Base-by-base conservation (phyloP, 1,140 invertebrate species). In the Apis laboriosa region DNA sequence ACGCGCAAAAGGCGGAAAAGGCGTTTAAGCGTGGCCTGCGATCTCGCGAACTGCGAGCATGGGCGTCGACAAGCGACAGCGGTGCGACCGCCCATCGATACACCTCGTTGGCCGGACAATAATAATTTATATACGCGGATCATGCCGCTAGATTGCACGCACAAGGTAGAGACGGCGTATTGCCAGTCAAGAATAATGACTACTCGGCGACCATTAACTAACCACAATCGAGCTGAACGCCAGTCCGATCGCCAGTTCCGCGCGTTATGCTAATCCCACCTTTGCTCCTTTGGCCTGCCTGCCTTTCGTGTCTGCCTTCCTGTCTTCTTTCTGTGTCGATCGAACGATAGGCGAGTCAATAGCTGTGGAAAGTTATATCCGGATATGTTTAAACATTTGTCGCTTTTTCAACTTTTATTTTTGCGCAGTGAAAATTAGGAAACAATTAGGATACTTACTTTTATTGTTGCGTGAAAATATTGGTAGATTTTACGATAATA, bases 71-170 rank as follows among this genome's bases (percentile, higher is more conserved):
- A 81, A 76, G 87, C 85, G 75, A 74, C 84, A 74, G 67, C 77
- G 58, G 56, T 92, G 84, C 90, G 88, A 91, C 89, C 90, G 88
- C 91, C 91, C 89, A 91, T 91, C 87, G 84, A 53, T 86, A 88
- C 82, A 84, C 76, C 91, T 86, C 87, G 90, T 91, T 90, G 88
- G 82, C 76, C 84, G 83, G 49, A 82, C 83, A 89, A 91, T 87
- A 83, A 90, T 91, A 91, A 91, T 91, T 91, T 90, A 90, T 89
- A 88, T 75, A 74, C 67, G 76, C 75, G 63, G 15, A 56, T 66
- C 24, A 53, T 51, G 49, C 60, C 15, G 79, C 60, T 67, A 71
- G 80, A 56, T 75, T 66, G 72, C 49, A 67, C 82, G 49, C 71
- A 43, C 77, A 83, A 85, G 53, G 61, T 85, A 64, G 77, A 64